phyloP scores from a whole-genome alignment of 53 echinoderm and acorn worm species.

The Echinometra lucunter region DNA sequence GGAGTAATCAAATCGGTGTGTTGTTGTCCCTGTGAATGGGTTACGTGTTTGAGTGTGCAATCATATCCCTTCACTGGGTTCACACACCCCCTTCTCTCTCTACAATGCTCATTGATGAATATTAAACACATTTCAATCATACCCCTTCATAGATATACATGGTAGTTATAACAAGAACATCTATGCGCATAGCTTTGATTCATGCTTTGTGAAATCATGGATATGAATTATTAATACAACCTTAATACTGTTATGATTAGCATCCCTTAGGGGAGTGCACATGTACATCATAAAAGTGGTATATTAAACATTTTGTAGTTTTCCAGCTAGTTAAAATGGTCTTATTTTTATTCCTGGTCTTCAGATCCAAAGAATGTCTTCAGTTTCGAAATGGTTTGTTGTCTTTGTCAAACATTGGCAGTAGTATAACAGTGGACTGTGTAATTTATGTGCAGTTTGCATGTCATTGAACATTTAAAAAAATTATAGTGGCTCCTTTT shows the following conservation, averaged over 20 bases:
- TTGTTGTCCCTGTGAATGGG: constrained; percentile 64
- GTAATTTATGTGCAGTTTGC: neutral
- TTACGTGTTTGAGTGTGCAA: constrained; percentile 59
- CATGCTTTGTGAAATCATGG: neutral
- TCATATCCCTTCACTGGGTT: constrained; percentile 2
- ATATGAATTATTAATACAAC: neutral
- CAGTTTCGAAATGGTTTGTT: neutral
- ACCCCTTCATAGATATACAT: neutral
- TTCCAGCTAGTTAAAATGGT: neutral
- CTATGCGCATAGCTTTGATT: neutral
- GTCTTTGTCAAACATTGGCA: neutral
- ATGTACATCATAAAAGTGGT: neutral
- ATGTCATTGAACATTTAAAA: neutral
- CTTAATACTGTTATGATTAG: neutral
- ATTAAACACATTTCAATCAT: constrained; percentile 41
- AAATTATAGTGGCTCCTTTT: neutral
- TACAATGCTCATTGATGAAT: constrained; percentile 43
- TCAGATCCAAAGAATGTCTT: neutral
- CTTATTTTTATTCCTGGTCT: neutral
- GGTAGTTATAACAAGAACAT: neutral
- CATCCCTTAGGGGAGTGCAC: neutral
- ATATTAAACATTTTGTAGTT: neutral
- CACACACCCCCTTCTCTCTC: neutral
- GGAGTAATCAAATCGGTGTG: constrained; percentile 63
- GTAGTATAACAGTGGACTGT: too few species aligned